Base-by-base conservation (phyloP, 2,113 vertebrate genomes). In the Apodemus sylvaticus region DNA sequence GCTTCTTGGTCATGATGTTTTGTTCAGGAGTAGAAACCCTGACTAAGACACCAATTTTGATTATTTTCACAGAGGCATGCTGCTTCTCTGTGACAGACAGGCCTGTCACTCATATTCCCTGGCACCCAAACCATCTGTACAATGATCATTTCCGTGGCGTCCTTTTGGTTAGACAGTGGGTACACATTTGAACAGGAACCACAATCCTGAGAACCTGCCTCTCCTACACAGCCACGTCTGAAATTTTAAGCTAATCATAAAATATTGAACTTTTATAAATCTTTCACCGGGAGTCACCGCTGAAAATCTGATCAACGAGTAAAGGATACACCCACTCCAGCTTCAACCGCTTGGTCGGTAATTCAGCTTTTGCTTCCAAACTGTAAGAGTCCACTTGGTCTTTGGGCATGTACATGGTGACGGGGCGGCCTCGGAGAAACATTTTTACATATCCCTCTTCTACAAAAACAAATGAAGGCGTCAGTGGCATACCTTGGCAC, bases 311-410 rank as follows among this genome's bases (percentile, higher is more conserved):
- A 78, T 34, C 78, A 1, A 55, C 7, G 87, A 66, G 98, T 0
- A 55, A 99, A 99, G 99, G 99, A 99, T 99, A 99, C 99, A 99
- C 99, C 99, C 99, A 99, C 97, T 99, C 99, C 98, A 99, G 98
- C 97, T 99, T 99, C 97, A 99, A 99, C 85, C 99, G 99, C 98
- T 99, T 99, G 97, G 98, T 90, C 31, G 99, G 99, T 77, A 99
- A 98, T 45, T 99, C 99, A 53, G 98, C 99, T 98, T 99, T 99
- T 93, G 99, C 99, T 96, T 99, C 99, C 98, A 99, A 98, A 97
- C 97, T 99, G 98, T 99, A 99, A 96, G 98, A 98, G 70, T 99
- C 99, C 99, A 99, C 99, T 98, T 99, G 98, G 39, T 99, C 99
- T 99, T 99, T 99, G 98, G 99, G 99, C 99, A 99, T 99, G 98